phyloP scores from a whole-genome alignment of 2,888 invertebrate species.

The Pachycephus smyrnensis region DNA sequence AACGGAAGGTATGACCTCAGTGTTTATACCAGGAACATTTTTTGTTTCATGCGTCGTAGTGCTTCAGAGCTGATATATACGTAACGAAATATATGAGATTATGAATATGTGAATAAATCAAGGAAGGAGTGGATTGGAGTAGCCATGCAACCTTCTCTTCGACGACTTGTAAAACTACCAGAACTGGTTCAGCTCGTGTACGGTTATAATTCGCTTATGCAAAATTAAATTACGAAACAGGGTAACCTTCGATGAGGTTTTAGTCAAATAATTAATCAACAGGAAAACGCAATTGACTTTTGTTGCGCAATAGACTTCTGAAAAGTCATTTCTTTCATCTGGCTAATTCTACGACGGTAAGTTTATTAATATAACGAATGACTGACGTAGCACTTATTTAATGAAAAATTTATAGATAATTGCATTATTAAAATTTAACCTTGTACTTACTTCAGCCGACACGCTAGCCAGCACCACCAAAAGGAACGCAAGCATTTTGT shows the following conservation, averaged over 20 bases:
- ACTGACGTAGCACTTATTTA: neutral
- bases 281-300: neutral
- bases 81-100: neutral
- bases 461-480: conserved; percentile 38
- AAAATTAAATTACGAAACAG: neutral
- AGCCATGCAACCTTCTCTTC: neutral
- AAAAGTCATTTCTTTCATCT: neutral
- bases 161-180: neutral
- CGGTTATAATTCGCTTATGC: neutral
- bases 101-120: neutral
- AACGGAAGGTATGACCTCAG: neutral
- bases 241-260: neutral
- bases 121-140: neutral
- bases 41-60: neutral
- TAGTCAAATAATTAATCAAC: neutral
- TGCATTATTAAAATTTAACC: conserved; percentile 1
- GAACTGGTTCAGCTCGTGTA: neutral
- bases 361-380: neutral
- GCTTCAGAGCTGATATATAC: neutral
- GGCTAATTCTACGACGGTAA: neutral
- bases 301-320: neutral
- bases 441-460: conserved; percentile 42
- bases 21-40: neutral
- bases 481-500: conserved; percentile 40
- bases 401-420: neutral